Evolutionary conservation across 1,140 invertebrate genomes (phyloP), one percentile per base, ranked within the genome.

Genomic region (Zaprionus taronus): DNA sequence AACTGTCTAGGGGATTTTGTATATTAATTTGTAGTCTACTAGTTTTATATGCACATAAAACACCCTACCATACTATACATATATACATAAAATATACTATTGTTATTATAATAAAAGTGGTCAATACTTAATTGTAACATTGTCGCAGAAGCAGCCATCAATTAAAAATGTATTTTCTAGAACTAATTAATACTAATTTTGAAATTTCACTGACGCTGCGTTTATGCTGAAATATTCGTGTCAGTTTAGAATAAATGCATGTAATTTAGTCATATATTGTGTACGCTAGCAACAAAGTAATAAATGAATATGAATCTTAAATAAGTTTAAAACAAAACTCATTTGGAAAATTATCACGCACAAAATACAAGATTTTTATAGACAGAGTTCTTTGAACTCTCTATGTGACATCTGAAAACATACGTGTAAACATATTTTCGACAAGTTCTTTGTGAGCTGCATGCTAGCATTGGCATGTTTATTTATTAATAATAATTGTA

Each of bases 1-100:
- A 89, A 91, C 85, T 89, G 85, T 90, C 86, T 58, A 80, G 70
- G 85, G 66, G 41, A 62, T 78, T 60, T 90, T 79, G 57, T 84
- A 79, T 77, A 55, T 65, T 76, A 75, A 69, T 69, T 57, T 49
- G 58, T 72, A 82, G 65, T 38, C 65, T 81, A 74, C 55, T 51
- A 71, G 70, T 74, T 79, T 67, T 65, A 65, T 41, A 65, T 62
- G 55, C 79, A 71, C 53, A 70, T 72, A 68, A 79, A 70, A 69
- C 63, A 57, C 57, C 15, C 68, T 75, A 41, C 15, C 38, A 34
- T 55, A 55, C 14, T 5, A 34, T 17, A 67, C 62, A 34, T 17
- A 67, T 68, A 51, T 61, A 53, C 1, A 38, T 44, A 49, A 58
- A 57, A 67, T 58, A 44, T 53, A 67, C 38, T 55, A 28, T 28